Base-by-base conservation (phyloP, 2,113 vertebrate genomes). In the Dipodomys stephensi region DNA sequence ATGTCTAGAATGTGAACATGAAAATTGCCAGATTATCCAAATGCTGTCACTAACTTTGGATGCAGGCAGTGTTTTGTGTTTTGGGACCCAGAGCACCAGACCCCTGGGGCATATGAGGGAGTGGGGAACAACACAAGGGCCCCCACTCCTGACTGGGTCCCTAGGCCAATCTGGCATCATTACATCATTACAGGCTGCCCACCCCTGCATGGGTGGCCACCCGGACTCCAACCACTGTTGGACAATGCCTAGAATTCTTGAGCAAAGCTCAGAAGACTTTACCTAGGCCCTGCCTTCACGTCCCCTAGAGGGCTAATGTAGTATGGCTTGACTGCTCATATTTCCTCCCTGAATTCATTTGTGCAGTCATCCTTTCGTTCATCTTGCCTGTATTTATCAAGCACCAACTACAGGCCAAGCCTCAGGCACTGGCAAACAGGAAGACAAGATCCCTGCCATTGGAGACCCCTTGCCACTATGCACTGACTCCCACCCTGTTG, bases 71-170 rank as follows among this genome's bases (percentile, higher is more conserved):
- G 62, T 64, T 87, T 0, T 65, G 27, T 8, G 67, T 85, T 57
- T 77, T 35, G 62, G 53, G 74, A 53, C 44, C 73, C 60, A 80
- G 44, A 72, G 46, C 62, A 69, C 27, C 79, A 88, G 87, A 69
- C 11, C 3, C 60, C 71, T 87, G 86, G 82, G 74, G 23, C 79
- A 27, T 71, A 71, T 91, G 67, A 85, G 4, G 83, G 89, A 67
- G 79, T 46, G 22, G 62, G 4, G 44, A 57, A 53, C 39, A 27
- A 74, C 32, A 82, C 25, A 77, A 32, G n/a, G 3, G 27, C 28
- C 65, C 72, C 71, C 72, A 25, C 78, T 87, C 87, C 72, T 74
- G 78, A 93, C 65, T 82, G 90, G 19, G 60, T 83, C 73, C 64
- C 62, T 62, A 65, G 62, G 72, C 15, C 68, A 28, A 12, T 74